Percentiles rank a stretch among this genome's conserved stretches.
These are phyloP conservation scores for Zaprionus bogoriensis DNA, from an alignment of 2,888 invertebrate species.

Conservation along the genomic window DNA sequence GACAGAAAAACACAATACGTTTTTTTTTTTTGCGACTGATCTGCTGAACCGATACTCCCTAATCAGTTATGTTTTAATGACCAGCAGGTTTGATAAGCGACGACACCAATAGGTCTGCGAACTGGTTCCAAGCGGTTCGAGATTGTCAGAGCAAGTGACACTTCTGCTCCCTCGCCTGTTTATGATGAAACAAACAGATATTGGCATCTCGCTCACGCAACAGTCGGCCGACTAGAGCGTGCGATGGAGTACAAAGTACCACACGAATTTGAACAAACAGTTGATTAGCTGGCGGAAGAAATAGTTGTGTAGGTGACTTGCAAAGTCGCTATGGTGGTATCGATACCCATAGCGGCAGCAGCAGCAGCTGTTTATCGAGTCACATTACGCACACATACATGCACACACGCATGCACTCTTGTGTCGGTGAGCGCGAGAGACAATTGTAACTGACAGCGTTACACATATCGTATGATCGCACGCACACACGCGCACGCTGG, in stretches of 20 bases:
- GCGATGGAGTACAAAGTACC: constrained; percentile 43
- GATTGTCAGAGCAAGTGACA: not conserved
- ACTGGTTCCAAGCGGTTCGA: constrained; percentile 50
- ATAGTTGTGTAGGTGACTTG: constrained; percentile 33
- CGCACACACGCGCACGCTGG: constrained; percentile 19
- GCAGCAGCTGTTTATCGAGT: constrained; percentile 35
- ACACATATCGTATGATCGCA: constrained; percentile 58
- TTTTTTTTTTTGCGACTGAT: constrained; percentile 25
- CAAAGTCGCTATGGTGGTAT: constrained; percentile 35
- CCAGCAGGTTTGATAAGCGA: constrained; percentile 32
- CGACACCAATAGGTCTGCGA: constrained; percentile 35
- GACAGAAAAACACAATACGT: constrained; percentile 22
- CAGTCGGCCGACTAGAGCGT: constrained; percentile 8
- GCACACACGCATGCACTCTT: constrained; percentile 3
- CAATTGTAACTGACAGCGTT: constrained; percentile 38
- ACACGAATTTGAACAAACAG: not conserved
- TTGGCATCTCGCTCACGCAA: constrained; percentile 15
- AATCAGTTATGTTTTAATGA: constrained; percentile 39
- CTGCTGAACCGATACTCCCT: not conserved
- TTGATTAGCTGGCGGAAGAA: not conserved
- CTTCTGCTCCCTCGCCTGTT: too few species aligned
- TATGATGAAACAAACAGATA: constrained; percentile 41
- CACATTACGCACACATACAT: constrained; percentile 17
- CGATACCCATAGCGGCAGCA: constrained; percentile 11
- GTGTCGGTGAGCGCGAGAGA: too few species aligned